These are phyloP conservation scores for Oithona nana DNA, from an alignment of 2,888 invertebrate species.

Conservation along the genomic window DNA sequence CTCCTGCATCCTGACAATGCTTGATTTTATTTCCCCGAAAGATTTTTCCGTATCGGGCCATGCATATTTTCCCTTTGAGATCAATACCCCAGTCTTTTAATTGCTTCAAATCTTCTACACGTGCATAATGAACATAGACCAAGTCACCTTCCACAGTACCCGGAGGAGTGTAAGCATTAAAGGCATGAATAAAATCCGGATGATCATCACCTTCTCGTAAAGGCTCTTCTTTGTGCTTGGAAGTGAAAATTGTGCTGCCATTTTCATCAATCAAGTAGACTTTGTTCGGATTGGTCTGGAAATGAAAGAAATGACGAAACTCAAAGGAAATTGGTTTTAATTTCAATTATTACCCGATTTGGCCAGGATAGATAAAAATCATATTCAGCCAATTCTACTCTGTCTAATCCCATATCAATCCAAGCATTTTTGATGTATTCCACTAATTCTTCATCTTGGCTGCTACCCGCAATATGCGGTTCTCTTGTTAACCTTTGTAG, in stretches of 20 bases:
- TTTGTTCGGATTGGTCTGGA: conserved; percentile 15
- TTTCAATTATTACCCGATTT: not conserved
- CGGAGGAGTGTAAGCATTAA: conserved; percentile 23
- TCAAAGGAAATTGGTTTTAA: not conserved
- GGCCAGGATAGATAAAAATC: conserved; percentile 20
- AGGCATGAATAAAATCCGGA: conserved; percentile 22
- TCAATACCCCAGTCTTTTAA: conserved; percentile 25
- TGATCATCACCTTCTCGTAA: conserved; percentile 20
- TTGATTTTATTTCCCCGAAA: conserved; percentile 29
- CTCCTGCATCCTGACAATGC: conserved; percentile 24
- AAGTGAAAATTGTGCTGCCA: conserved; percentile 17
- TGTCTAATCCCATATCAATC: conserved; percentile 19
- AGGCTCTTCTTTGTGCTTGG: conserved; percentile 18
- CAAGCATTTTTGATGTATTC: conserved; percentile 19
- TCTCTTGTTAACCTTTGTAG: conserved; percentile 1
- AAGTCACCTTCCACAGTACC: conserved; percentile 21
- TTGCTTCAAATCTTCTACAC: conserved; percentile 28
- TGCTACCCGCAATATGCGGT: conserved; percentile 20
- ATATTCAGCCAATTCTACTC: conserved; percentile 18
- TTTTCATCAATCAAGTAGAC: conserved; percentile 18
- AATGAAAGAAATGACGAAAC: not conserved
- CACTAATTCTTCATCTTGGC: conserved; percentile 16
- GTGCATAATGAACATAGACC: conserved; percentile 31
- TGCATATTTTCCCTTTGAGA: conserved; percentile 30
- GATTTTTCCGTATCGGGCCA: conserved; percentile 32